Percentiles rank a stretch among this genome's conserved stretches.
phyloP scores from a whole-genome alignment of 2,888 invertebrate species.

The Tubulanus polymorphus region DNA sequence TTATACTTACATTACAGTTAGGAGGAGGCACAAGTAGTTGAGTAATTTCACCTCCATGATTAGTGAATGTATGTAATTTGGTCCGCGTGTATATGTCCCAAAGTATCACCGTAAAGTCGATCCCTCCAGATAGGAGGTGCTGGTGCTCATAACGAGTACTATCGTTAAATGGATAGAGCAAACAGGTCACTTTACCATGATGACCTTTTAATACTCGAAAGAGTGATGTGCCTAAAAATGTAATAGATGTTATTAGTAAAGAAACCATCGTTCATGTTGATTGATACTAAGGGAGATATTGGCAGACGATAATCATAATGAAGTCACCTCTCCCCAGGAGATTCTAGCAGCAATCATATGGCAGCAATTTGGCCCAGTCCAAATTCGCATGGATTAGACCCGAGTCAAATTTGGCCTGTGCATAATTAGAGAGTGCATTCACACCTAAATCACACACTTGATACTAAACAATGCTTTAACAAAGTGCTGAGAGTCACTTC shows the following conservation, averaged over 20 bases:
- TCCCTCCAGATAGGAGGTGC: slow-evolving; percentile 83
- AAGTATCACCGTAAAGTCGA: slow-evolving; percentile 94
- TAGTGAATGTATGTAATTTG: slow-evolving; percentile 89
- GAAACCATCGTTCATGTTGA: background rate
- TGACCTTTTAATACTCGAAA: slow-evolving; percentile 63
- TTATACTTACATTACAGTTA: slow-evolving; percentile 60
- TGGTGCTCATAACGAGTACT: slow-evolving; percentile 61
- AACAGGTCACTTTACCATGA: slow-evolving; percentile 87
- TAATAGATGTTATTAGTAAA: background rate
- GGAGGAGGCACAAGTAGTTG: slow-evolving; percentile 92
- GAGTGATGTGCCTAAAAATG: slow-evolving; percentile 27
- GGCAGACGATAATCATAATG: too few relatives aligned
- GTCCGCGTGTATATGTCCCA: slow-evolving; percentile 92
- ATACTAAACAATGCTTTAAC: too few relatives aligned
- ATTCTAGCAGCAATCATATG: too few relatives aligned
- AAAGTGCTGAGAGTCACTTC: too few relatives aligned
- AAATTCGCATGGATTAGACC: too few relatives aligned
- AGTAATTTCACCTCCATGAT: slow-evolving; percentile 95
- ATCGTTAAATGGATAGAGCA: slow-evolving; percentile 90
- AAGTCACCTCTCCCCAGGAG: too few relatives aligned
- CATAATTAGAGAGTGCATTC: too few relatives aligned
- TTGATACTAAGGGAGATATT: too few relatives aligned
- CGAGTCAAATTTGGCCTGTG: too few relatives aligned
- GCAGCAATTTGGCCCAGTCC: too few relatives aligned
- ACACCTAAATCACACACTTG: too few relatives aligned